Base-by-base conservation (phyloP, 2,113 vertebrate genomes). In the Laterallus jamaicensis region DNA sequence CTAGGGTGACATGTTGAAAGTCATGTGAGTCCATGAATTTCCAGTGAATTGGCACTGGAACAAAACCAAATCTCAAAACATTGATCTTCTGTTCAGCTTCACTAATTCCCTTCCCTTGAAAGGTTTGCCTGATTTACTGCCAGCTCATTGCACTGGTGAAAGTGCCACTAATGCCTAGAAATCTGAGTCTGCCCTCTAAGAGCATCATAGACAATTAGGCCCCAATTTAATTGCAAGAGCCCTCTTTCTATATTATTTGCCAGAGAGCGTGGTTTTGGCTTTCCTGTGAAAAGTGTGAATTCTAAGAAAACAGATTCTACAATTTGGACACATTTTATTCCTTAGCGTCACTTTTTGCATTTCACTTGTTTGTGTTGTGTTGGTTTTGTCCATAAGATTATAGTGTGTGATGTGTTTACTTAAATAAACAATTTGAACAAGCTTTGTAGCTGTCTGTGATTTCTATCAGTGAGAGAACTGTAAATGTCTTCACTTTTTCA, bases 401-500 rank as follows among this genome's bases (percentile, higher is more conserved):
- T 22, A 37, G 25, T 59, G 87, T 58, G 39, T 69, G 58, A 86
- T 82, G 55, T 16, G n/a, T 88, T 86, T 93, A 92, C 87, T 95
- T 84, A 66, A 32, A 60, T 56, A 24, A 92, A 68, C 29, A 78
- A 56, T 76, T 29, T 77, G 15, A 91, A 49, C 26, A 80, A 84
- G 39, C 66, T 93, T 86, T 94, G 52, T 77, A 68, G 82, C 78
- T 91, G 62, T 91, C 95, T 26, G 31, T 83, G 80, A 64, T 80
- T 39, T 21, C 10, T 66, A 87, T 79, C 58, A 55, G 49, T 25
- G 82, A 59, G 60, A 90, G 62, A 86, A 90, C 69, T 49, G 49
- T 49, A 78, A 88, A 81, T n/a, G 8, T 93, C 76, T 94, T 96
- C 89, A 88, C 83, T 95, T 93, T 92, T 92, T 88, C 88, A 89